Evolutionary conservation across 2,113 vertebrate species (phyloP).

Genomic region (Hippocampus comes): DNA sequence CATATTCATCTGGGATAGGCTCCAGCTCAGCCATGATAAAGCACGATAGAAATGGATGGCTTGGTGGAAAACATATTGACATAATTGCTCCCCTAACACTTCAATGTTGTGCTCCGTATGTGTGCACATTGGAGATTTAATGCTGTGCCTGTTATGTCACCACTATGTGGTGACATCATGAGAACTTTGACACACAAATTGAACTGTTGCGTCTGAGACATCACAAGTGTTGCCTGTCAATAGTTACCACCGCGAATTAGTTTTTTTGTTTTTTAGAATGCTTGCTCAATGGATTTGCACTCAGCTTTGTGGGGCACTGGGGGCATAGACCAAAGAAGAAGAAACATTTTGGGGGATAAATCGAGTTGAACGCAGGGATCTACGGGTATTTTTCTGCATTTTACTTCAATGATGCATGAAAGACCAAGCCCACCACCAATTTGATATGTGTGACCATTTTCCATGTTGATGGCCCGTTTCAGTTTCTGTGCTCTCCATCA

Average conservation of each 20-base stretch:
- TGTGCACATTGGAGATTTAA: not conserved
- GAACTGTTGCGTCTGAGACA: not conserved
- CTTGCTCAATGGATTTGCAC: not conserved
- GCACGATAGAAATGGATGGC: no score
- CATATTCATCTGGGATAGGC: not conserved
- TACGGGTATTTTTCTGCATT: not conserved
- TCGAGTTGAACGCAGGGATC: not conserved
- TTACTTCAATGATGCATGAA: not conserved
- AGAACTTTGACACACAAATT: conserved; percentile 17
- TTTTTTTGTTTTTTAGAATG: not conserved
- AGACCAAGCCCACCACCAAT: no score
- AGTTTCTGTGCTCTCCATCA: no score
- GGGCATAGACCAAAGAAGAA: not conserved
- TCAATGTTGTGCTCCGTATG: not conserved
- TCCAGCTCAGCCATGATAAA: not conserved
- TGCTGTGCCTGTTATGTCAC: not conserved
- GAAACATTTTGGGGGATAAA: not conserved
- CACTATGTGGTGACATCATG: not conserved
- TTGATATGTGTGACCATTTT: no score
- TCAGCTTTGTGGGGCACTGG: not conserved
- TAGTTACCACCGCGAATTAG: not conserved
- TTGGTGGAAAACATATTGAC: not conserved
- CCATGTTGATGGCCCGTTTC: no score
- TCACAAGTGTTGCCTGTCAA: not conserved
- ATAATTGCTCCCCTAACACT: not conserved